These are phyloP conservation scores for Carlito syrichta DNA, from an alignment of 2,113 vertebrate species.

Conservation along the genomic window DNA sequence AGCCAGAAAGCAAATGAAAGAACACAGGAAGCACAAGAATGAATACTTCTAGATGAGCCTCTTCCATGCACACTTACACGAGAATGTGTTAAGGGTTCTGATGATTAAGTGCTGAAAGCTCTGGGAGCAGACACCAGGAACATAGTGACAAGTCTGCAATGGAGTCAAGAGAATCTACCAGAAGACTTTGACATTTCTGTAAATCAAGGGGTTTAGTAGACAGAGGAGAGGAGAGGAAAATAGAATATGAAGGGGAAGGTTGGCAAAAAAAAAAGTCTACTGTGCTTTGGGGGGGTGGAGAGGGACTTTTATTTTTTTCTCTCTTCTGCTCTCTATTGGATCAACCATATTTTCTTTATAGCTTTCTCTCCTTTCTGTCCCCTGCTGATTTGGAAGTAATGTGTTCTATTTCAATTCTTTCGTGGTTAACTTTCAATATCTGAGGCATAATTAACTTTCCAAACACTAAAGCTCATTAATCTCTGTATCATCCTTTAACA, in stretches of 20 bases:
- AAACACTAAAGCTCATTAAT: background rate
- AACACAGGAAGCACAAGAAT: background rate
- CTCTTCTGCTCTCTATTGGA: background rate
- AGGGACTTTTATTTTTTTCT: accelerated
- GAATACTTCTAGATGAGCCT: background rate
- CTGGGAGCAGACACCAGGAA: background rate
- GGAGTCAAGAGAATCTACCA: background rate
- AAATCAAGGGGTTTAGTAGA: background rate
- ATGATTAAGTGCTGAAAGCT: background rate
- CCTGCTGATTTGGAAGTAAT: background rate
- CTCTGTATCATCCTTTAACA: background rate
- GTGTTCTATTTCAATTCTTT: background rate
- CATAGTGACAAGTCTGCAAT: background rate
- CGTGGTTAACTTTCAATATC: background rate
- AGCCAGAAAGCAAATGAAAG: background rate
- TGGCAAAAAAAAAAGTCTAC: background rate
- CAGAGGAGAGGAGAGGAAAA: background rate
- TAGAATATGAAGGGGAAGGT: background rate
- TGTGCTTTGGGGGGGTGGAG: no score
- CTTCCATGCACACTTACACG: background rate
- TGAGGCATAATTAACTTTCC: background rate
- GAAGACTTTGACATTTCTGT: background rate
- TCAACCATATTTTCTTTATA: background rate
- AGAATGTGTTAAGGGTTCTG: background rate
- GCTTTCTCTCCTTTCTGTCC: background rate